Percentiles rank a stretch among this genome's conserved stretches.
Evolutionary conservation across 2,113 vertebrate genomes (phyloP).

Genomic region (Ginglymostoma cirratum): DNA sequence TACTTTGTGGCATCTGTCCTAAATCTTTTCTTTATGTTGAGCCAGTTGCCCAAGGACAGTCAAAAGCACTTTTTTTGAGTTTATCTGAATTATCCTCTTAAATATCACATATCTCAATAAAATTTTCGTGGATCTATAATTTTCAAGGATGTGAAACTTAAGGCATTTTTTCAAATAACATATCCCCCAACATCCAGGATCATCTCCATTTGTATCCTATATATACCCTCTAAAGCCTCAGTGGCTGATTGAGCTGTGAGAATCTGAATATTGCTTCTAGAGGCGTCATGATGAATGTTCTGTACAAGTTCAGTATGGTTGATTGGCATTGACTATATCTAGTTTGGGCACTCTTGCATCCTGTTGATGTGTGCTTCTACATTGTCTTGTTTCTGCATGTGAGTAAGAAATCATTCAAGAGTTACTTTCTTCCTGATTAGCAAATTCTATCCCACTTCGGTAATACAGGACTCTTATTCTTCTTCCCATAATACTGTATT

Average conservation of each 20-base stretch:
- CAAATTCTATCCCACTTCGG: neutral
- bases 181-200: neutral
- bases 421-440: neutral
- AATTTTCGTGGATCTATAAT: neutral
- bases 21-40: neutral
- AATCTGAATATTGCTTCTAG: neutral
- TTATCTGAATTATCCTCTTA: neutral
- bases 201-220: neutral
- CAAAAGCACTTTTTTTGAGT: neutral
- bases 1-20: neutral
- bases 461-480: neutral
- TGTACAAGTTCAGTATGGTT: neutral
- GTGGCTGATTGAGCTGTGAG: neutral
- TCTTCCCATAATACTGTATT: neutral
- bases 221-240: neutral
- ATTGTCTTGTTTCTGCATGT: neutral
- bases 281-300: neutral
- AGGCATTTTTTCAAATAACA: neutral
- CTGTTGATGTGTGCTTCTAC: neutral
- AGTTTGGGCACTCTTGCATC: neutral
- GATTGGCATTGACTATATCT: neutral
- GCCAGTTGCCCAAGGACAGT: neutral
- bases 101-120: neutral
- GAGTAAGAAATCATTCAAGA: too few species aligned
- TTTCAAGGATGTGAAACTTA: neutral